These are phyloP conservation scores for Tadarida brasiliensis DNA, from an alignment of 2,797 vertebrate species.

Conservation along the genomic window DNA sequence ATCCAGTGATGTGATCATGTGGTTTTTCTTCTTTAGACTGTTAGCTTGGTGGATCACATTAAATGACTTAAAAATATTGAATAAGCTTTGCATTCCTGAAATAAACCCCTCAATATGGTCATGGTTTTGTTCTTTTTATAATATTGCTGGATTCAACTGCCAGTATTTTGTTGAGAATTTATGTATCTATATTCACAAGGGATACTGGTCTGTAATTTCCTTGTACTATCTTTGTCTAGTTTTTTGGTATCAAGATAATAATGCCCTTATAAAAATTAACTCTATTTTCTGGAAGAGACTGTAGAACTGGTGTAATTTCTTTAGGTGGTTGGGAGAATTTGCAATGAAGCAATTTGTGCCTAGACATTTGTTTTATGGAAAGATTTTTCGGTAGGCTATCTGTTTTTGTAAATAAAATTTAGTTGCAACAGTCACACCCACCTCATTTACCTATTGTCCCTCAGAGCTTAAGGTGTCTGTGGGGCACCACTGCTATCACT, in stretches of 20 bases:
- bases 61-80: not conserved
- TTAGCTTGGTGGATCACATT: not conserved
- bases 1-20: not conserved
- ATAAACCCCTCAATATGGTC: not conserved
- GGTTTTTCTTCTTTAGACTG: slow-evolving; percentile 25
- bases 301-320: not conserved
- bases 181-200: not conserved
- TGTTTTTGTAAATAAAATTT: not conserved
- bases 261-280: not conserved
- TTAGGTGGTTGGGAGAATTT: not conserved
- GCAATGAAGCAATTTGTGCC: not conserved
- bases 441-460: not conserved
- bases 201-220: not conserved
- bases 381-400: not conserved
- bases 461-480: not conserved
- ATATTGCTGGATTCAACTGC: not conserved
- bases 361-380: not conserved
- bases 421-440: not conserved
- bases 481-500: not conserved
- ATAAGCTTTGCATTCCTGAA: not conserved
- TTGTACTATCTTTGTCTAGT: not conserved
- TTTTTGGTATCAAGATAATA: not conserved
- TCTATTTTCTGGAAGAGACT: not conserved
- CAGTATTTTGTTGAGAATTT: not conserved
- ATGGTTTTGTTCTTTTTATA: not conserved